A percentile compares a stretch with the other conserved stretches of the same genome.
phyloP scores from a whole-genome alignment of 2,797 vertebrate species.

The Delichon dasypus region DNA sequence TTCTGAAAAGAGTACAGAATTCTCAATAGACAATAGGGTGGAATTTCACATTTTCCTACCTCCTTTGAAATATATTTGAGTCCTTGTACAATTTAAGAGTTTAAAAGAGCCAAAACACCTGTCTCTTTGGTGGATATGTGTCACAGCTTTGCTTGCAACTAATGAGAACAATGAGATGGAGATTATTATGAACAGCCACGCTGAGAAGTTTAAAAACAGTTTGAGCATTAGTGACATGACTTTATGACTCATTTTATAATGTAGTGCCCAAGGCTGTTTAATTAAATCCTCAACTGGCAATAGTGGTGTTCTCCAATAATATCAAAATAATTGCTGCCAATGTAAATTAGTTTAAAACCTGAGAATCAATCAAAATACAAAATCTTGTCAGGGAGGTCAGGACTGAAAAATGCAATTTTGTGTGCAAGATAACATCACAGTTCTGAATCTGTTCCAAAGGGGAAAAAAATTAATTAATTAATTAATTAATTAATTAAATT shows the following conservation, averaged over 20 bases:
- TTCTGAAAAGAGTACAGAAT: not conserved
- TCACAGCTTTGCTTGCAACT: not conserved
- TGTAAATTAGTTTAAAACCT: not conserved
- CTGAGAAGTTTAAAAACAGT: not conserved
- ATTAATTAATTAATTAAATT: too few species aligned
- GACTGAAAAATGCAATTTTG: not conserved
- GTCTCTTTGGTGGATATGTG: not conserved
- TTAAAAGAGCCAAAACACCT: not conserved
- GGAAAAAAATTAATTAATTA: too few species aligned
- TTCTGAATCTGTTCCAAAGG: not conserved
- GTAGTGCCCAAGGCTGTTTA: not conserved
- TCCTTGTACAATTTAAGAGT: not conserved
- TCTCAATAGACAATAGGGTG: not conserved
- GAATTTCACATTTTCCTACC: not conserved
- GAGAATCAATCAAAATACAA: not conserved
- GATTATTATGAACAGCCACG: not conserved
- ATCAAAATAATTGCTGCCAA: not conserved
- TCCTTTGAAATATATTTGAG: not conserved
- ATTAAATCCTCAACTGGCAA: not conserved
- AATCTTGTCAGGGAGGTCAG: not conserved
- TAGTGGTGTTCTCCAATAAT: accelerated
- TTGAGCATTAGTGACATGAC: not conserved
- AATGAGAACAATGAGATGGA: not conserved
- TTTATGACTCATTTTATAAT: not conserved
- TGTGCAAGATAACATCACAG: not conserved